phyloP scores from a whole-genome alignment of 2,888 invertebrate species.

The Chymomyza caudatula region DNA sequence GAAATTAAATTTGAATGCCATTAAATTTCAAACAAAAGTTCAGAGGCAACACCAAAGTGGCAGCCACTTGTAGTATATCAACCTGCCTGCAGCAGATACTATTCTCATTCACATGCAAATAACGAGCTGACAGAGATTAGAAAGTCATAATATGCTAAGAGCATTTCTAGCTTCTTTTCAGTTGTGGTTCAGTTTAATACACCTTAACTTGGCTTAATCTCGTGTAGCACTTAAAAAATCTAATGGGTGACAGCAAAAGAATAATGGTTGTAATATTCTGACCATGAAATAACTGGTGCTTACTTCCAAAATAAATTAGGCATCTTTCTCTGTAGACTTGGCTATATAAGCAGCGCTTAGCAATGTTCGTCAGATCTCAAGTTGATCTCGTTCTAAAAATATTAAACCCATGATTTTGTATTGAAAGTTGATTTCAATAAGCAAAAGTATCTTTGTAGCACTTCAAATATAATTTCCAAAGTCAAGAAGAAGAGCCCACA shows the following conservation, averaged over 20 bases:
- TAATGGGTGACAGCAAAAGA: neutral
- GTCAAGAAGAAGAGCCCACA: too few relatives aligned
- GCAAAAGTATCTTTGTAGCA: too few relatives aligned
- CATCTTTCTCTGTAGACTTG: neutral
- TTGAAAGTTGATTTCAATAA: too few relatives aligned
- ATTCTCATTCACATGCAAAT: constrained; percentile 44
- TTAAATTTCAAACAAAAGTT: constrained; percentile 34
- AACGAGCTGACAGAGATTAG: constrained; percentile 33
- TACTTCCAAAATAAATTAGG: neutral
- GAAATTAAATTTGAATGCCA: constrained; percentile 67
- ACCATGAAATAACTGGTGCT: neutral
- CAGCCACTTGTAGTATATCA: constrained; percentile 3
- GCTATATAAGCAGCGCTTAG: too few relatives aligned
- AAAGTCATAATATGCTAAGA: constrained; percentile 30
- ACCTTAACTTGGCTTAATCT: constrained; percentile 5
- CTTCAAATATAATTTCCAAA: too few relatives aligned
- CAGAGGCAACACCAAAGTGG: constrained; percentile 22
- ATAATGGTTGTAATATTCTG: neutral
- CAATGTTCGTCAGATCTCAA: too few relatives aligned
- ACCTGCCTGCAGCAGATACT: neutral
- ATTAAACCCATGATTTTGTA: too few relatives aligned
- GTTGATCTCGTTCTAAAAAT: too few relatives aligned
- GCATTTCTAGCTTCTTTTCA: neutral
- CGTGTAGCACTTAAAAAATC: neutral
- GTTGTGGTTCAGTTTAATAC: constrained; percentile 24